phyloP scores from a whole-genome alignment of 2,888 invertebrate genomes.

The Eupithecia tripunctaria region DNA sequence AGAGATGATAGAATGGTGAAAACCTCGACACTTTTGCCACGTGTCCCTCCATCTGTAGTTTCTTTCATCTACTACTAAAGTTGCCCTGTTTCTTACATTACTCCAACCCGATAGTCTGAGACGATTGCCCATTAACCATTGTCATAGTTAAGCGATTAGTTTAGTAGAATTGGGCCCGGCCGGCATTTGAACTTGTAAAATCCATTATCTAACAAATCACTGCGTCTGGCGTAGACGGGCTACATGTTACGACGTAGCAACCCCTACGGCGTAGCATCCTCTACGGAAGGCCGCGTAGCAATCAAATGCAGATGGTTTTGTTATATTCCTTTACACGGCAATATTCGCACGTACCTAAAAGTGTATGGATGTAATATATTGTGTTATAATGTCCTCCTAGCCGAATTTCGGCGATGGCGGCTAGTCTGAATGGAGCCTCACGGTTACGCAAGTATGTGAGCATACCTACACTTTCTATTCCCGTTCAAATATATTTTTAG shows the following conservation, averaged over 20 bases:
- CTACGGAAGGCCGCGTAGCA: background rate
- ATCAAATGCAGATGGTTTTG: background rate
- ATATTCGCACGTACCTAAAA: background rate
- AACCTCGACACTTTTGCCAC: too few relatives aligned
- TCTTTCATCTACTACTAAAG: too few relatives aligned
- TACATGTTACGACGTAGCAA: conserved; percentile 1
- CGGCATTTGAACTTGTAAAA: background rate
- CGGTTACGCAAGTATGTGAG: background rate
- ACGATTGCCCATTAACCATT: too few relatives aligned
- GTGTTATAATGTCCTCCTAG: background rate
- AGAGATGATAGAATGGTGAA: too few relatives aligned
- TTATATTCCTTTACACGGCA: background rate
- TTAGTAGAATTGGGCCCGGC: background rate
- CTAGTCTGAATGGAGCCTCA: background rate
- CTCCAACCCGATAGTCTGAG: too few relatives aligned
- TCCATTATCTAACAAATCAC: background rate
- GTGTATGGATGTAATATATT: background rate
- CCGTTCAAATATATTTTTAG: background rate
- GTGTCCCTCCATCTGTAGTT: too few relatives aligned
- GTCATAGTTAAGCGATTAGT: too few relatives aligned
- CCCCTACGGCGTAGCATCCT: background rate
- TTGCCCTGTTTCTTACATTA: too few relatives aligned
- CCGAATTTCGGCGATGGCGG: background rate
- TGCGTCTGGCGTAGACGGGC: background rate
- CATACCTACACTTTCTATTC: background rate